Evolutionary conservation across 2,888 invertebrate species (phyloP).

Genomic region (Drosophila mulleri): DNA sequence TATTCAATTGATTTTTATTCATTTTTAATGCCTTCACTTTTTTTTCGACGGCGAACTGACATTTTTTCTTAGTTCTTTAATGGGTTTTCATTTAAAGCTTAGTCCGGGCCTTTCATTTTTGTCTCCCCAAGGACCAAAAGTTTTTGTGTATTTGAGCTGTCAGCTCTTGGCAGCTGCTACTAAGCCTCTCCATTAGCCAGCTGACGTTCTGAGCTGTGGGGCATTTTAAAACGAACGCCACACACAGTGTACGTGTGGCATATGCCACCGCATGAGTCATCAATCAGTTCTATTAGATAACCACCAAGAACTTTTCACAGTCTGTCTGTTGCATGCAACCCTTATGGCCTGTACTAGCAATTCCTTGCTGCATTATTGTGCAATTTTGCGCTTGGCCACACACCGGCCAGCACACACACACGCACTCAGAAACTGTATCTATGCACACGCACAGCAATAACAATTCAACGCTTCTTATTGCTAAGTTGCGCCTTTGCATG

Average conservation of each 20-base stretch:
- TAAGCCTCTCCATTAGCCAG: slow-evolving; percentile 48
- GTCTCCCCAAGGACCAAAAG: slow-evolving; percentile 27
- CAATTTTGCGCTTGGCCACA: slow-evolving; percentile 67
- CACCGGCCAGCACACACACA: neutral
- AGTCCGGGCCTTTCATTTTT: slow-evolving; percentile 22
- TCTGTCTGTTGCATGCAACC: slow-evolving; percentile 47
- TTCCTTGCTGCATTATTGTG: slow-evolving; percentile 56
- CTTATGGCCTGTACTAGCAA: slow-evolving; percentile 14
- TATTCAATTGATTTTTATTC: slow-evolving; percentile 76
- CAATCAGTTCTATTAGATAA: slow-evolving; percentile 70
- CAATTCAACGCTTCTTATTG: slow-evolving; percentile 44
- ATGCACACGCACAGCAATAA: slow-evolving; percentile 36
- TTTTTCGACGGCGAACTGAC: slow-evolving; percentile 21
- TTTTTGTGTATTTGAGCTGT: slow-evolving; percentile 24
- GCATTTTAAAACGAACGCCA: slow-evolving; percentile 25
- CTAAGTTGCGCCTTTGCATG: slow-evolving; percentile 53
- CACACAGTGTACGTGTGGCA: slow-evolving; percentile 46
- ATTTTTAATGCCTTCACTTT: slow-evolving; percentile 48
- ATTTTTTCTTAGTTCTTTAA: slow-evolving; percentile 41
- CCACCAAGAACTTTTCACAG: slow-evolving; percentile 54
- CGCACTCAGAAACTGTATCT: too few relatives aligned
- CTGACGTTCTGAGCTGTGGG: slow-evolving; percentile 18
- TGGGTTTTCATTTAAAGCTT: slow-evolving; percentile 65
- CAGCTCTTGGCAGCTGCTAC: slow-evolving; percentile 31
- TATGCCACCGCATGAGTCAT: slow-evolving; percentile 61